Evolutionary conservation across 2,888 invertebrate genomes (phyloP).

Genomic region (Harpalus rubripes): DNA sequence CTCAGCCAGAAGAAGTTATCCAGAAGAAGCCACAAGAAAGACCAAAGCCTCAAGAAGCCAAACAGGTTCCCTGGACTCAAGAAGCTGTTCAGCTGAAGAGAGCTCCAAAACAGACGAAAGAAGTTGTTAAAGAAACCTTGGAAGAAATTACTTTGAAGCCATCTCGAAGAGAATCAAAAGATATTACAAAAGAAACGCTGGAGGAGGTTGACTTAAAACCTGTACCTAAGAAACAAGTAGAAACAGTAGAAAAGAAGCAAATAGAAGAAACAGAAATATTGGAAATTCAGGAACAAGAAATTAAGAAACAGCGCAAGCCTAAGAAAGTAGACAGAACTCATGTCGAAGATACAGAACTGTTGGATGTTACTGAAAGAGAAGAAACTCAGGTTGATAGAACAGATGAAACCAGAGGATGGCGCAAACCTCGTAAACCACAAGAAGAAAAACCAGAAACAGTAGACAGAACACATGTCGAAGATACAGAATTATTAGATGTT

Average conservation of each 20-base stretch:
- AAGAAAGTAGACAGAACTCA: constrained; percentile 68
- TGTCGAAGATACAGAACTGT: constrained; percentile 67
- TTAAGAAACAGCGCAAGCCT: constrained; percentile 58
- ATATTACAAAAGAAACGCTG: constrained; percentile 79
- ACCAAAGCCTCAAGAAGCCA: constrained; percentile 67
- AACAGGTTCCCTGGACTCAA: constrained; percentile 81
- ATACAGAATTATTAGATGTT: constrained; percentile 65
- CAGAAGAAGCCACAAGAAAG: constrained; percentile 65
- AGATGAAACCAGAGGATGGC: constrained; percentile 68
- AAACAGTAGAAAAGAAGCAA: constrained; percentile 77
- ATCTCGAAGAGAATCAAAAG: constrained; percentile 74
- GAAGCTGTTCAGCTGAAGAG: constrained; percentile 80
- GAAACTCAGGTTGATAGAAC: constrained; percentile 49
- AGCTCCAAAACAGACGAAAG: constrained; percentile 74
- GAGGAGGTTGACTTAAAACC: constrained; percentile 78
- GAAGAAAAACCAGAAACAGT: constrained; percentile 69
- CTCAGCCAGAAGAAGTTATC: constrained; percentile 64
- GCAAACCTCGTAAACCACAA: constrained; percentile 73
- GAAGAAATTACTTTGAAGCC: constrained; percentile 80
- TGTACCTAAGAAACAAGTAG: constrained; percentile 78
- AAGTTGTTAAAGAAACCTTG: constrained; percentile 75
- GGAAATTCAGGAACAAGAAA: constrained; percentile 68
- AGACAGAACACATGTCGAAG: constrained; percentile 69
- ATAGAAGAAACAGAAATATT: constrained; percentile 79
- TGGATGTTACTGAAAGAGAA: constrained; percentile 42